phyloP scores from a whole-genome alignment of 2,888 invertebrate species.

The Philereme transversata region DNA sequence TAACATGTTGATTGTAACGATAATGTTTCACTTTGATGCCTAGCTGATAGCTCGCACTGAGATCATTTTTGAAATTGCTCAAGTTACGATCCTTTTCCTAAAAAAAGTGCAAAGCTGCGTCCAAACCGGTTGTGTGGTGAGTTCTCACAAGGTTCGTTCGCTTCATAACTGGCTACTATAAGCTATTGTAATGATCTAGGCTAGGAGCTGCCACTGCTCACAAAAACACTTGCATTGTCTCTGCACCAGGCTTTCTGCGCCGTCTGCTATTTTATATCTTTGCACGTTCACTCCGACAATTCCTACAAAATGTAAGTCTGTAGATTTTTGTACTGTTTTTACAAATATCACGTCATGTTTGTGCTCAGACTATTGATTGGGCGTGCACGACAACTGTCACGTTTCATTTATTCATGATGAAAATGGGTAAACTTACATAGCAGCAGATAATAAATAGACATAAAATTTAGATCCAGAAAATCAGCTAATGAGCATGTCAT shows the following conservation, averaged over 20 bases:
- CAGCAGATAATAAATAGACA: no score
- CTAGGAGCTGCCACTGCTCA: conserved; percentile 68
- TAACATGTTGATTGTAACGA: conserved; percentile 31
- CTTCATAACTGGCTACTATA: conserved; percentile 80
- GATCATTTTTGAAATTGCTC: conserved; percentile 55
- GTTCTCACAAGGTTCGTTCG: conserved; percentile 66
- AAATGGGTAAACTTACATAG: no score
- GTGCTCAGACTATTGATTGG: conserved; percentile 44
- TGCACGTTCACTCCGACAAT: conserved; percentile 58
- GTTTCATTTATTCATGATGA: no score
- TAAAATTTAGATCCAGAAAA: no score
- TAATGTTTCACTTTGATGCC: conserved; percentile 28
- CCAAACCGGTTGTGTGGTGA: conserved; percentile 67
- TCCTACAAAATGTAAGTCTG: conserved; percentile 56
- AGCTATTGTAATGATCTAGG: conserved; percentile 80
- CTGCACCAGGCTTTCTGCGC: conserved; percentile 60
- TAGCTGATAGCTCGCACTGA: conserved; percentile 40
- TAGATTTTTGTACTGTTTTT: conserved; percentile 33
- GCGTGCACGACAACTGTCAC: conserved; percentile 7
- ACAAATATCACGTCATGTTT: conserved; percentile 32
- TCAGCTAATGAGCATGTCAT: no score
- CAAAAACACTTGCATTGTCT: conserved; percentile 78
- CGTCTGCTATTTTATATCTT: conserved; percentile 65
- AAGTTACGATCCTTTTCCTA: conserved; percentile 61
- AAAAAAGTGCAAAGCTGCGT: conserved; percentile 67